phyloP scores from a whole-genome alignment of 1,140 invertebrate genomes.

The Drosophila watanabei region DNA sequence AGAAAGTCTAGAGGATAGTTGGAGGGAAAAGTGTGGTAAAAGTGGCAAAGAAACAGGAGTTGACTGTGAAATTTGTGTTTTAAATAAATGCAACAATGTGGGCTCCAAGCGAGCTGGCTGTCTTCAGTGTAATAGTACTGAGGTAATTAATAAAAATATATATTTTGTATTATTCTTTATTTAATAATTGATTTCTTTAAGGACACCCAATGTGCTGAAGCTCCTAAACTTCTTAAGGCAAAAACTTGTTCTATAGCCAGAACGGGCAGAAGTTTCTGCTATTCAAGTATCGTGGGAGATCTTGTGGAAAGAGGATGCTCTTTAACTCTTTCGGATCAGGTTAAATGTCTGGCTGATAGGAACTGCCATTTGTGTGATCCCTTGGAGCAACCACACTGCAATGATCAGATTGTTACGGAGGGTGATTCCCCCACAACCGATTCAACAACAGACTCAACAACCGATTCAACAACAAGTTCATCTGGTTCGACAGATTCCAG shows the following conservation, averaged over 20 bases:
- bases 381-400: constrained; percentile 53
- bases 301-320: constrained; percentile 63
- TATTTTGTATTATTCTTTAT: not conserved
- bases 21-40: constrained; percentile 21
- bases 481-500: constrained; percentile 1
- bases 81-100: constrained; percentile 64
- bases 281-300: constrained; percentile 31
- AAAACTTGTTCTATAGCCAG: constrained; percentile 58
- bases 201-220: constrained; percentile 51
- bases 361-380: constrained; percentile 72
- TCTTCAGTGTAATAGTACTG: constrained; percentile 62
- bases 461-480: constrained; percentile 17
- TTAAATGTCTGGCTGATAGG: constrained; percentile 36
- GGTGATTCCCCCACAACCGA: constrained; percentile 21
- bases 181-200: no score
- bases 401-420: constrained; percentile 33
- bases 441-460: no score
- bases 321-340: constrained; percentile 51
- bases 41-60: not conserved
- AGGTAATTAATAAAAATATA: constrained; percentile 24
- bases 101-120: constrained; percentile 45
- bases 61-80: constrained; percentile 59
- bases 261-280: constrained; percentile 66
- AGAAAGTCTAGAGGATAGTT: constrained; percentile 35
- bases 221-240: constrained; percentile 28